Evolutionary conservation across 1,140 invertebrate species (phyloP), one percentile per base, ranked within the genome.

Genomic region (Trachymyrmex septentrionalis): DNA sequence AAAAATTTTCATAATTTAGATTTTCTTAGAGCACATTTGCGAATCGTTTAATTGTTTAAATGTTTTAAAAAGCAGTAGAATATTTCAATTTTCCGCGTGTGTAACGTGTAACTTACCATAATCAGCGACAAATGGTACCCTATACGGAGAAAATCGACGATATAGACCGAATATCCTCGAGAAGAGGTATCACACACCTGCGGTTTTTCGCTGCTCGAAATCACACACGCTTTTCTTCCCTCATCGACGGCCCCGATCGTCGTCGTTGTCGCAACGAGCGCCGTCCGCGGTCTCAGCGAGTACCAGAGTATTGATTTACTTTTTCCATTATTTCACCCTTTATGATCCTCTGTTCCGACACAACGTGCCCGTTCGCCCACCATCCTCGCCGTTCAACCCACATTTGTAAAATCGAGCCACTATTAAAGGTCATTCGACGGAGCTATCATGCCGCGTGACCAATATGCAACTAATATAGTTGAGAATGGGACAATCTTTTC

Each of bases 261-360:
- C 27, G n/a, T 50, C 19, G 55, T 44, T n/a, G n/a, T 59, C 69
- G 57, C 59, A 30, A 82, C 38, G 80, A 82, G 80, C 82, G 82
- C 82, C 73, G 3, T 85, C 66, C 48, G 57, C 21, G 82, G 61
- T 67, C 21, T 21, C 50, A n/a, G 50, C 34, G 10, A 77, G 73
- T 64, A 85, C 59, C 73, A 85, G 21, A 85, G 82, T 85, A 85
- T 85, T 85, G 82, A 85, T 85, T 85, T 30, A 61, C 57, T 53
- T 64, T 38, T 75, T 73, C 64, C 59, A 27, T 50, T 48, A 21
- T 57, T 66, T 59, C 66, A 50, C 72, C 71, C 72, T 77, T 76
- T 57, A 85, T 48, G 21, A 63, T 27, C 30, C 16, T 34, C 16
- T 34, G 53, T 73, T 14, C 34, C 81, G 44, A 81, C 61, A 81